Evolutionary conservation across 2,888 invertebrate species (phyloP).

Genomic region (Cephalotes varians): DNA sequence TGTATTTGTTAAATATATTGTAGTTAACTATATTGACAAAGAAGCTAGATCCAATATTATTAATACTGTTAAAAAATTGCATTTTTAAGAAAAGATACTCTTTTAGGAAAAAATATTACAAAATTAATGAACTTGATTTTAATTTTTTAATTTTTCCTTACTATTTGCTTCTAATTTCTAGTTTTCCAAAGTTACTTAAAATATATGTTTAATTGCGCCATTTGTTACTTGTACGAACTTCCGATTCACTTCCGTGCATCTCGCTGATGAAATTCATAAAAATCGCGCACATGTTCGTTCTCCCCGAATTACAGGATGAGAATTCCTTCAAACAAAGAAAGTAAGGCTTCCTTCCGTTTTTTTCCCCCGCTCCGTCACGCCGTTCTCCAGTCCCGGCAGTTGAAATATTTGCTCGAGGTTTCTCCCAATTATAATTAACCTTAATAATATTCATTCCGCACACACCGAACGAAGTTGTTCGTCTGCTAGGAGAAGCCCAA

Average conservation of each 20-base stretch:
- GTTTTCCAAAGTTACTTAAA: not conserved
- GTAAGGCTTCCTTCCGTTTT: conserved; percentile 55
- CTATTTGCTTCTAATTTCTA: not conserved
- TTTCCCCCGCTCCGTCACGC: not conserved
- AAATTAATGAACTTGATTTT: not conserved
- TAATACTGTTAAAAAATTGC: not conserved
- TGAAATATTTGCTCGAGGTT: conserved; percentile 79
- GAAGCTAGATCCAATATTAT: not conserved
- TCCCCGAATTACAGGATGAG: conserved; percentile 54
- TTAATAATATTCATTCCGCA: conserved; percentile 80
- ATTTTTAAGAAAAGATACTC: not conserved
- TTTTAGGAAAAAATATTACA: not conserved
- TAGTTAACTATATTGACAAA: not conserved
- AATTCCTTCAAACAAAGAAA: conserved; percentile 68
- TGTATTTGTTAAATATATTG: conserved; percentile 57
- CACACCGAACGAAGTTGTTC: conserved; percentile 70
- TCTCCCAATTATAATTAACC: conserved; percentile 82
- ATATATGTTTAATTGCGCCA: not conserved
- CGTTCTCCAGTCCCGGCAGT: conserved; percentile 60
- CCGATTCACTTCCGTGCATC: not conserved
- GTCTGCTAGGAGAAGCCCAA: conserved; percentile 61
- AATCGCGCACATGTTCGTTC: conserved; percentile 16
- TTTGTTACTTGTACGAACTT: conserved; percentile 4
- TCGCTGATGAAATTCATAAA: conserved; percentile 42
- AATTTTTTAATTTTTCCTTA: conserved; percentile 14